A percentile compares a stretch with the other conserved stretches of the same genome.
phyloP scores from a whole-genome alignment of 1,140 invertebrate species.

The Seison nebaliae region DNA sequence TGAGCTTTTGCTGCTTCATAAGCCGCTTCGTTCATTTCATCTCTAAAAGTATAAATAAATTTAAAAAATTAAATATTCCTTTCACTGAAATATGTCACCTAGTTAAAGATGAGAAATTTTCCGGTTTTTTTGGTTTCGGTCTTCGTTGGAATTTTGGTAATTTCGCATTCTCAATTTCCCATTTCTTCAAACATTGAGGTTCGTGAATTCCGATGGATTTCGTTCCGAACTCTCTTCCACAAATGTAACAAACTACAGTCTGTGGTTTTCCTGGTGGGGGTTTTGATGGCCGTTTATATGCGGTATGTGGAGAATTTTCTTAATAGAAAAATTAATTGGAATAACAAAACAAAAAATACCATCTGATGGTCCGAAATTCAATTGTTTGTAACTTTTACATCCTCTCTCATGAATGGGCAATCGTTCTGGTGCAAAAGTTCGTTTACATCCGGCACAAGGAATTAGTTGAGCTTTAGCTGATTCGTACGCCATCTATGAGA shows the following conservation, averaged over 20 bases:
- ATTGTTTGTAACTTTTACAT: slow-evolving; percentile 26
- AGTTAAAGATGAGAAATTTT: too few species aligned
- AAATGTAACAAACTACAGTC: slow-evolving; percentile 42
- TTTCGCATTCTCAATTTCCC: slow-evolving; percentile 40
- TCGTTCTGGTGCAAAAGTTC: slow-evolving; percentile 42
- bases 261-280: slow-evolving; percentile 20
- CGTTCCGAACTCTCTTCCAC: slow-evolving; percentile 41
- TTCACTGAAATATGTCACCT: too few species aligned
- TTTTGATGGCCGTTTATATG: background rate
- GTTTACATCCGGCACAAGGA: slow-evolving; percentile 38
- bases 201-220: slow-evolving; percentile 46
- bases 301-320: background rate
- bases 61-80: too few species aligned
- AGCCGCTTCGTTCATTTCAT: slow-evolving; percentile 15
- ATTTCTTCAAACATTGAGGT: slow-evolving; percentile 47
- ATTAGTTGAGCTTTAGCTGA: slow-evolving; percentile 33
- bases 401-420: slow-evolving; percentile 38
- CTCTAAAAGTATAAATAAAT: too few species aligned
- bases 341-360: background rate
- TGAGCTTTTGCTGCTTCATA: slow-evolving; percentile 29
- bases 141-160: slow-evolving; percentile 35
- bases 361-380: background rate
- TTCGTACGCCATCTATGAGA: slow-evolving; percentile 22
- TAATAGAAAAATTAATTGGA: slow-evolving; percentile 1
- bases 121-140: slow-evolving; percentile 37